Evolutionary conservation across 2,888 invertebrate genomes (phyloP).

Genomic region (Drosophila kuntzei): DNA sequence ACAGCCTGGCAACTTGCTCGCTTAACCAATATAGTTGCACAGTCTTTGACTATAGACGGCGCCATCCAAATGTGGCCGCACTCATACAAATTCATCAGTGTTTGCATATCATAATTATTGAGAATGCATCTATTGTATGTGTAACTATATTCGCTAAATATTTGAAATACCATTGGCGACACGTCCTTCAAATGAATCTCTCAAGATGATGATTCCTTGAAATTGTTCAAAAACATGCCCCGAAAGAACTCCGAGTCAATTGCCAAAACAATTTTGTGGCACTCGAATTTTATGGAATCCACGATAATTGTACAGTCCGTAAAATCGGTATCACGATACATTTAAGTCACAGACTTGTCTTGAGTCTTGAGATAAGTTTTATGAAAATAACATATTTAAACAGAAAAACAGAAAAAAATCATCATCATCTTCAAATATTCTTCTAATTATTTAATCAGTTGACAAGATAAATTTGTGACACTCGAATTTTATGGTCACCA

Average conservation of each 20-base stretch:
- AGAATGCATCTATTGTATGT: conserved; percentile 4
- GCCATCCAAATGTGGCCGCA: conserved; percentile 26
- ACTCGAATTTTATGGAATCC: conserved; percentile 28
- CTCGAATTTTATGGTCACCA: conserved; percentile 28
- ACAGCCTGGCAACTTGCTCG: not conserved
- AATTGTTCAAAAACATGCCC: conserved; percentile 38
- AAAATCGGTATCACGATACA: conserved; percentile 21
- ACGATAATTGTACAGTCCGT: conserved; percentile 46
- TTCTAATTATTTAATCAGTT: no score
- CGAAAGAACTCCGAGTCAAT: conserved; percentile 44
- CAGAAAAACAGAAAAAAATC: no score
- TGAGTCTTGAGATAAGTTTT: no score
- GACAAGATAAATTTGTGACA: conserved; percentile 48
- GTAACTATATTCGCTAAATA: conserved; percentile 35
- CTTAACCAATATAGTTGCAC: not conserved
- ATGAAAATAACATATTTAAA: no score
- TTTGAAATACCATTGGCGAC: conserved; percentile 15
- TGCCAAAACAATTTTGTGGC: conserved; percentile 45
- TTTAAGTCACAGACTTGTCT: no score
- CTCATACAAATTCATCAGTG: conserved; percentile 14
- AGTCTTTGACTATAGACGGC: conserved; percentile 8
- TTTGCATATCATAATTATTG: not conserved
- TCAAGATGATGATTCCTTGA: conserved; percentile 22
- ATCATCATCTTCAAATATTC: no score
- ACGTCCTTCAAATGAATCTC: conserved; percentile 21